Conservation (phyloP, 2,888 invertebrate genomes). For the Drosophila lacicola region DNA sequence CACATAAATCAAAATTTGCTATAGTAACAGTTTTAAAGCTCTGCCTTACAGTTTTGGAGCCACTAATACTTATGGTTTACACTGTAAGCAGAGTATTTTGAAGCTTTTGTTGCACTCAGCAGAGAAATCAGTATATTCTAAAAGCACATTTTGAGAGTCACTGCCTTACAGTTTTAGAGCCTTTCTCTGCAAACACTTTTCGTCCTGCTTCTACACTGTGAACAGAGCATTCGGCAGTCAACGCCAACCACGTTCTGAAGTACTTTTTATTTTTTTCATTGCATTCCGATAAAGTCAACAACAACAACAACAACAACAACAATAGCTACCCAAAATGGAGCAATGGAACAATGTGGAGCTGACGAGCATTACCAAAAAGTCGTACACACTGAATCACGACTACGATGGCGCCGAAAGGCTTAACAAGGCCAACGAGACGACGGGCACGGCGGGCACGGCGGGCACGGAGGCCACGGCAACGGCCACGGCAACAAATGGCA, state of each 20-base stretch:
- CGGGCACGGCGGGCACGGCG: slow-evolving; percentile 20
- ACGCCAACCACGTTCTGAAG: neutral
- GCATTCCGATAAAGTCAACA: slow-evolving; percentile 41
- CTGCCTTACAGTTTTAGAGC: too few species aligned
- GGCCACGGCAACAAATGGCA: neutral
- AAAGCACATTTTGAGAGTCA: too few species aligned
- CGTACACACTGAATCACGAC: slow-evolving; percentile 82
- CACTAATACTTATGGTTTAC: too few species aligned
- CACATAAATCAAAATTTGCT: too few species aligned
- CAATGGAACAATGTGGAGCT: slow-evolving; percentile 82
- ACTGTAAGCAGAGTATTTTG: too few species aligned
- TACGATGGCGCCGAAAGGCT: slow-evolving; percentile 67
- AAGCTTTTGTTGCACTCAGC: too few species aligned
- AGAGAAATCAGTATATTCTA: too few species aligned
- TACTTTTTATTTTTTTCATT: slow-evolving; percentile 23
- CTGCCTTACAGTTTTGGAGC: too few species aligned
- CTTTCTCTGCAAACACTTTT: too few species aligned
- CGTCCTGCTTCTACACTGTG: neutral
- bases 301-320: slow-evolving; percentile 9
- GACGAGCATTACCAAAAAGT: slow-evolving; percentile 81
- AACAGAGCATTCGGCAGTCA: slow-evolving; percentile 5
- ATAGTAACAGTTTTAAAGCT: too few species aligned
- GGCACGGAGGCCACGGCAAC: slow-evolving; percentile 1
- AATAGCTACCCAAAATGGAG: slow-evolving; percentile 64
- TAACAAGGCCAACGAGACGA: slow-evolving; percentile 41